phyloP scores from a whole-genome alignment of 2,797 vertebrate species.

The Onychomys torridus region DNA sequence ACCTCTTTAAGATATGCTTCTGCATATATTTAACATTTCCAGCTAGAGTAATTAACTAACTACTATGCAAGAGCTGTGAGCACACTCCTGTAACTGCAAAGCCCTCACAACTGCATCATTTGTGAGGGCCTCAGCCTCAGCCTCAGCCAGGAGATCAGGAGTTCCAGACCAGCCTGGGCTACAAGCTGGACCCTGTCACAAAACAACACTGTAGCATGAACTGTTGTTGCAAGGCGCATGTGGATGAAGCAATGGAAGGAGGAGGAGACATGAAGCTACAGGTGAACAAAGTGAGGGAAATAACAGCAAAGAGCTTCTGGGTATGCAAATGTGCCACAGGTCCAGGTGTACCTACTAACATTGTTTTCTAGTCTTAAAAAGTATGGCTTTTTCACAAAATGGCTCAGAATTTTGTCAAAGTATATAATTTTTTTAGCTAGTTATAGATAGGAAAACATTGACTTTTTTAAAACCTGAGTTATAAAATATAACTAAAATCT shows the following conservation, averaged over 20 bases:
- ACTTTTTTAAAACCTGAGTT: neutral
- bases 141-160: neutral
- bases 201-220: neutral
- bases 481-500: neutral
- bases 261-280: neutral
- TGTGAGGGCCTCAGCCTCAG: neutral
- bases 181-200: neutral
- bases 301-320: neutral
- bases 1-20: conserved; percentile 44
- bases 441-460: neutral
- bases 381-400: neutral
- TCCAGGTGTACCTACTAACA: neutral
- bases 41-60: conserved; percentile 19
- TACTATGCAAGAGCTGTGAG: neutral
- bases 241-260: neutral
- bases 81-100: neutral
- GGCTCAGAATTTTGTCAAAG: neutral
- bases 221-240: neutral
- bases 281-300: neutral
- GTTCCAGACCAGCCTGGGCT: neutral
- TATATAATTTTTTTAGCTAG: neutral
- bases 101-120: neutral
- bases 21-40: conserved; percentile 15
- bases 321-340: neutral
- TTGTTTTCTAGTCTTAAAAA: neutral